Base-by-base conservation (phyloP, 2,797 vertebrate species). In the Aselliscus stoliczkanus region DNA sequence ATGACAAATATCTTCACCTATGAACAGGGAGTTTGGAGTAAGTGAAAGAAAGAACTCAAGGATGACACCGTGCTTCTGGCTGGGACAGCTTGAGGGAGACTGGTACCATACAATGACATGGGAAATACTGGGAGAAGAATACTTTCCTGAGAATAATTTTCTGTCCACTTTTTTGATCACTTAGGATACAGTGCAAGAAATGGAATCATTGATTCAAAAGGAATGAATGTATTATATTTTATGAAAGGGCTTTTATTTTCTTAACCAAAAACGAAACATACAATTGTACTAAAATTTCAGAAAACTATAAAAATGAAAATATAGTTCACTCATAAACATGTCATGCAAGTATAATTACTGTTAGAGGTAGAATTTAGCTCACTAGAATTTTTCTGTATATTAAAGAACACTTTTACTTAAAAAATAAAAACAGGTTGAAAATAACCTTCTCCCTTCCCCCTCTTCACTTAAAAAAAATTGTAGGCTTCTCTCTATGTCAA, bases 351-450 rank as follows among this genome's bases (percentile, higher is more conserved):
- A 82, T 6, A 89, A 64, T 67, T 14, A 60, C 25, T 85, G 47
- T 72, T 70, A 50, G 17, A 65, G 58, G 23, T 44, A 11, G 27
- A 39, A 86, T 56, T 58, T 70, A 89, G 69, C 39, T 76, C 60
- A 86, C 18, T 25, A 65, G 7, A 86, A 72, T 60, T 90, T 65
- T 94, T 86, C 44, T 73, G 31, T 60, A 87, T 31, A 27, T 81
- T 67, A 90, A 31, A 89, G 62, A 86, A 81, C 1, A 37, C 27
- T 81, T 92, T 81, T 67, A 92, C 10, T 67, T 65, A 44, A 81
- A 81, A 95, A 84, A 69, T 54, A 75, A 81, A 94, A 89, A 92
- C 58, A 31, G 17, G 11, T 34, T 90, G 14, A 90, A 77, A 90
- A 47, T 76, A 85, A 88, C 18, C 4, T 93, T 81, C 21, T 42